These are phyloP conservation scores for Dioctria rufipes DNA, from an alignment of 2,888 invertebrate species.

Conservation along the genomic window DNA sequence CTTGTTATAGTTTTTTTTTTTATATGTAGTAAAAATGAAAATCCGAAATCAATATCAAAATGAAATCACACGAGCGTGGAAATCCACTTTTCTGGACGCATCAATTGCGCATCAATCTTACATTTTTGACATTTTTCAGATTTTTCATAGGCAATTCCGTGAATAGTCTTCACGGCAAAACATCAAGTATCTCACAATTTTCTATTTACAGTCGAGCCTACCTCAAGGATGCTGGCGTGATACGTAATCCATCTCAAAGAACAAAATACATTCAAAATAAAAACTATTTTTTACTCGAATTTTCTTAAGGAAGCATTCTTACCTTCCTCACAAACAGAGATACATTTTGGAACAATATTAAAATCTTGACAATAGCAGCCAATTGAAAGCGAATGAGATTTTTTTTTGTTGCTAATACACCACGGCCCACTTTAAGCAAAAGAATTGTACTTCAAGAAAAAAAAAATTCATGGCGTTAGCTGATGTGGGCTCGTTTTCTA, in stretches of 20 bases:
- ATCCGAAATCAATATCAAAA: slow-evolving; percentile 38
- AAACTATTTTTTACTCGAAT: neutral
- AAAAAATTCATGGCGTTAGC: too few species aligned
- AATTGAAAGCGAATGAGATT: too few species aligned
- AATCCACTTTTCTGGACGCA: slow-evolving; percentile 58
- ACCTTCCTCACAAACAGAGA: too few species aligned
- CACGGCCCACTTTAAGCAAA: too few species aligned
- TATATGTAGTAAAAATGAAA: slow-evolving; percentile 52
- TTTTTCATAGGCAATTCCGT: neutral
- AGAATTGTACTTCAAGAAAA: too few species aligned
- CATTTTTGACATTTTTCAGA: slow-evolving; percentile 55
- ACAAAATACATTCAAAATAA: neutral
- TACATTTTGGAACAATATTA: too few species aligned
- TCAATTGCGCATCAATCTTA: slow-evolving; percentile 58
- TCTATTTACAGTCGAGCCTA: slow-evolving; percentile 27
- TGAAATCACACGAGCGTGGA: slow-evolving; percentile 64
- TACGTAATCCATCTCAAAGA: slow-evolving; percentile 55
- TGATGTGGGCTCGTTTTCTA: too few species aligned
- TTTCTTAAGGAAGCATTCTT: too few species aligned
- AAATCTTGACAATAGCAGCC: too few species aligned
- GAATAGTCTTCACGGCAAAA: neutral
- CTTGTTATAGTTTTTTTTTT: slow-evolving; percentile 53
- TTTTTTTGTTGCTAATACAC: too few species aligned
- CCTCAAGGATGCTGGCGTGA: slow-evolving; percentile 57
- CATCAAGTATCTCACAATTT: neutral